Evolutionary conservation across 2,888 invertebrate genomes (phyloP).

Genomic region (Rhagophthalmus giganteus): DNA sequence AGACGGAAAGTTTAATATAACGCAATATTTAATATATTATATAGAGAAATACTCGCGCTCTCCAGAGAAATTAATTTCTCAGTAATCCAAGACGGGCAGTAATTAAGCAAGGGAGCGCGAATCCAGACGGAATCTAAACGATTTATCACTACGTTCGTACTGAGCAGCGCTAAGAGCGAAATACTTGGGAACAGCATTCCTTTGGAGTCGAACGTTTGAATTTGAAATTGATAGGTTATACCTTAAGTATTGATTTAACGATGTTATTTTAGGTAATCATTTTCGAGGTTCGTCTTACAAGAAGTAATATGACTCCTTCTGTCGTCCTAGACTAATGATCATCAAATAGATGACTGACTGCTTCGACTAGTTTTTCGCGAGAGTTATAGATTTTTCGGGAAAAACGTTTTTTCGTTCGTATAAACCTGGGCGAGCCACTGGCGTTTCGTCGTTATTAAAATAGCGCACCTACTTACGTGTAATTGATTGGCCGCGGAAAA

Average conservation of each 20-base stretch:
- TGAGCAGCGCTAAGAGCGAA: constrained; percentile 37
- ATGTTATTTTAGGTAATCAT: too few species aligned
- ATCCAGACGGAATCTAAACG: constrained; percentile 51
- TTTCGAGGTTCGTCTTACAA: too few species aligned
- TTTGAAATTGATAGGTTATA: constrained; percentile 22
- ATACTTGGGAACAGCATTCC: constrained; percentile 41
- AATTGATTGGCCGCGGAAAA: too few species aligned
- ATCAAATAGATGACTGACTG: too few species aligned
- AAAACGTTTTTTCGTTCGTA: too few species aligned
- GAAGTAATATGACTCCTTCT: too few species aligned
- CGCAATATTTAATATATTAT: constrained; percentile 56
- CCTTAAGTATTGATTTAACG: background rate
- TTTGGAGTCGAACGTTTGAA: constrained; percentile 27
- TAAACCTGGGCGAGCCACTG: too few species aligned
- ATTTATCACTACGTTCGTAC: constrained; percentile 54
- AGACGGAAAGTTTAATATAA: constrained; percentile 55
- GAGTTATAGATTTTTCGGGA: too few species aligned
- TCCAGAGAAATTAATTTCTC: constrained; percentile 56
- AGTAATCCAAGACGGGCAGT: constrained; percentile 56
- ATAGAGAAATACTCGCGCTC: constrained; percentile 50
- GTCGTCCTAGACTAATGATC: too few species aligned
- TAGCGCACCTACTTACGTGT: too few species aligned
- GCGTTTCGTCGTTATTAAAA: too few species aligned
- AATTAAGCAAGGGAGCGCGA: constrained; percentile 52
- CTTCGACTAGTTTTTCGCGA: too few species aligned